Conservation (phyloP, 2,113 vertebrate species). For the Dipodomys spectabilis region DNA sequence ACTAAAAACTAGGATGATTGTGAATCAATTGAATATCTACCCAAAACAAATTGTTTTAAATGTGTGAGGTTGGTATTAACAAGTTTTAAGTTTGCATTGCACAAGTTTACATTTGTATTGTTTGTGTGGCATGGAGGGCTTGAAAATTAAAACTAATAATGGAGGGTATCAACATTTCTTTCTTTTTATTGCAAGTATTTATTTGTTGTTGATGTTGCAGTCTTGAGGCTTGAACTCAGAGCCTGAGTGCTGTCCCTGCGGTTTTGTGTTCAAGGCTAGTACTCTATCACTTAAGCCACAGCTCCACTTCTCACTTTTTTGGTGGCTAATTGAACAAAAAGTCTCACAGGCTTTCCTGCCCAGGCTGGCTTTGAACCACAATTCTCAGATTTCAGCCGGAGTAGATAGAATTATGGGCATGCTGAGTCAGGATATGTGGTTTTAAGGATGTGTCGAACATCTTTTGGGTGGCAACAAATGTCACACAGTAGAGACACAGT, state of each 20-base stretch:
- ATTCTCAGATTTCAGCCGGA: not conserved
- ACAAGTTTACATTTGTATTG: slow-evolving; percentile 13
- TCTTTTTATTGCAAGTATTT: not conserved
- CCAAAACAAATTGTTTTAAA: slow-evolving; percentile 20
- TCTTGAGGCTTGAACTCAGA: no score
- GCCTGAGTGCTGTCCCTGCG: no score
- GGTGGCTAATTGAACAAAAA: no score
- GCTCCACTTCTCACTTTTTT: no score
- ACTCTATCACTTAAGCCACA: no score
- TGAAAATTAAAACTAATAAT: not conserved
- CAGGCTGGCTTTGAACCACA: not conserved
- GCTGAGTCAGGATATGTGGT: not conserved
- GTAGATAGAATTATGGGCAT: not conserved
- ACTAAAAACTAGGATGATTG: not conserved
- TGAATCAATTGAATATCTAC: slow-evolving; percentile 37
- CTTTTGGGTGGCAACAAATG: not conserved
- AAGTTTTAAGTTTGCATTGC: slow-evolving; percentile 27
- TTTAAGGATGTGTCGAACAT: not conserved
- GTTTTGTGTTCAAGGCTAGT: no score
- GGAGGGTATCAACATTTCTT: not conserved
- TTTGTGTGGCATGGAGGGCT: not conserved
- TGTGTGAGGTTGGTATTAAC: not conserved
- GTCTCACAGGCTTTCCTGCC: no score
- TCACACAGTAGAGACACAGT: not conserved
- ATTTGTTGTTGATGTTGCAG: no score